These are phyloP conservation scores for Antheraea yamamai DNA, from an alignment of 2,888 invertebrate genomes.

Conservation along the genomic window DNA sequence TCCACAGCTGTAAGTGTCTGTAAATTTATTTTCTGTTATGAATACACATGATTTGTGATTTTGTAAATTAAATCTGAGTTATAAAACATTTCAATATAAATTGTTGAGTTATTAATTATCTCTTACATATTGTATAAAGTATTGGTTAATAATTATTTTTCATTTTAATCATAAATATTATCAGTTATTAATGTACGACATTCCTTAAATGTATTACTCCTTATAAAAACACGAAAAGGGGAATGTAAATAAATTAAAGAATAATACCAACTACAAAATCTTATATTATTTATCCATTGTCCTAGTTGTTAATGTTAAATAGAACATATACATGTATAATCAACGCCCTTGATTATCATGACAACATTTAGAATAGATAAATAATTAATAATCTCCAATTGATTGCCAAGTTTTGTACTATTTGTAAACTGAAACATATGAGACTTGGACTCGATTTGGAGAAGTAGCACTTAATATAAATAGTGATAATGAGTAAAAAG, in stretches of 20 bases:
- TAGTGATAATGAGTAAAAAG: neutral
- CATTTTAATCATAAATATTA: neutral
- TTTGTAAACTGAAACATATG: neutral
- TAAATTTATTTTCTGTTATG: slow-evolving; percentile 75
- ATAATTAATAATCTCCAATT: slow-evolving; percentile 20
- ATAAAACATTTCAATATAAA: slow-evolving; percentile 8
- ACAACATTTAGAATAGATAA: slow-evolving; percentile 4
- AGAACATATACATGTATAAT: neutral
- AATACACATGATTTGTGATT: slow-evolving; percentile 69
- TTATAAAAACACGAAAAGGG: slow-evolving; percentile 47
- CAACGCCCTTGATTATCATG: slow-evolving; percentile 6
- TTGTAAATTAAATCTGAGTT: slow-evolving; percentile 34
- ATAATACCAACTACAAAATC: slow-evolving; percentile 47
- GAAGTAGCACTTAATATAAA: neutral
- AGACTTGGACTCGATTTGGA: neutral
- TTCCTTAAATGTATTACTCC: slow-evolving; percentile 62
- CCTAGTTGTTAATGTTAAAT: neutral
- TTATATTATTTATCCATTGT: slow-evolving; percentile 32
- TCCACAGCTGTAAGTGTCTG: slow-evolving; percentile 73
- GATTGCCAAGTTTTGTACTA: slow-evolving; percentile 14
- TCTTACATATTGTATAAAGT: neutral
- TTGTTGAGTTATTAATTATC: neutral
- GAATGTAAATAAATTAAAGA: slow-evolving; percentile 77
- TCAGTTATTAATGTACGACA: slow-evolving; percentile 59
- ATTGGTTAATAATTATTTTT: neutral